A percentile compares a stretch with the other conserved stretches of the same genome.
phyloP scores from a whole-genome alignment of 1,140 invertebrate species.

The Anastatus disparis region DNA sequence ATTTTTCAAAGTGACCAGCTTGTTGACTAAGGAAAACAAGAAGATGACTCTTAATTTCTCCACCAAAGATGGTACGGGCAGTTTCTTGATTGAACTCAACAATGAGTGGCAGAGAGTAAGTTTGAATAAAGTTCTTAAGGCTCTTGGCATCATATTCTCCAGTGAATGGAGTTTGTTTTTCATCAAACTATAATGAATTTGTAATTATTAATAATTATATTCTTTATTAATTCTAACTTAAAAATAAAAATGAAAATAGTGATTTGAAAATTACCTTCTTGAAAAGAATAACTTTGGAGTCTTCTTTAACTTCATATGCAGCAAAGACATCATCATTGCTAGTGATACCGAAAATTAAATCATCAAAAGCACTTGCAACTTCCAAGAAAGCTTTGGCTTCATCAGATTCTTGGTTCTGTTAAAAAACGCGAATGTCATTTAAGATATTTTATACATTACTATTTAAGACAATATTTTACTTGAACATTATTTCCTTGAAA shows the following conservation, averaged over 20 bases:
- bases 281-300: constrained; percentile 84
- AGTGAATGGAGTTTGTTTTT: constrained; percentile 83
- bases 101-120: constrained; percentile 90
- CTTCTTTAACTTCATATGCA: constrained; percentile 79
- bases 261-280: constrained; percentile 79
- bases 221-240: background rate
- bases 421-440: constrained; percentile 80
- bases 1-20: constrained; percentile 82
- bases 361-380: constrained; percentile 84
- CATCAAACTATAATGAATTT: constrained; percentile 83
- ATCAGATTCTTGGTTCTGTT: no score
- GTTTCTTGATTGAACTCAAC: constrained; percentile 99
- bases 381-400: constrained; percentile 86
- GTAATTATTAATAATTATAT: background rate
- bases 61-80: constrained; percentile 97
- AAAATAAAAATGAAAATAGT: constrained; percentile 5
- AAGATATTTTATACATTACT: constrained; percentile 26
- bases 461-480: no score
- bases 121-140: constrained; percentile 86
- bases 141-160: constrained; percentile 75
- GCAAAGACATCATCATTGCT: constrained; percentile 79
- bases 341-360: constrained; percentile 89
- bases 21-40: constrained; percentile 94
- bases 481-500: no score
- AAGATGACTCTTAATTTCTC: constrained; percentile 96